Evolutionary conservation across 2,797 vertebrate genomes (phyloP).

Genomic region (Prionace glauca): DNA sequence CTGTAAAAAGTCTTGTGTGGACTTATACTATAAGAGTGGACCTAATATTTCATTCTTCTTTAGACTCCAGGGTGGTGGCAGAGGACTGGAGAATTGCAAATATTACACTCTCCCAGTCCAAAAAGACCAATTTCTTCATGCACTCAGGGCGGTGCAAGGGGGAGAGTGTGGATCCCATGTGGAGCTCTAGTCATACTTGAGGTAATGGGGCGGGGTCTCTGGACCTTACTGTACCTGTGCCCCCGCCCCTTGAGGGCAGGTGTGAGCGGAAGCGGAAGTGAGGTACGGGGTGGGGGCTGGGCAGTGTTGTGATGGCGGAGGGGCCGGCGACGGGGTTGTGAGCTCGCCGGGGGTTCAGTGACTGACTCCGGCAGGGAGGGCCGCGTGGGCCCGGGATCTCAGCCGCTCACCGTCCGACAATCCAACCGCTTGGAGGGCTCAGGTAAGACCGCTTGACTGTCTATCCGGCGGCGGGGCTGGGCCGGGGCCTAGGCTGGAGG

Average conservation of each 20-base stretch:
- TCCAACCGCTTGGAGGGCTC: background rate
- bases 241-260: background rate
- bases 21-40: no score
- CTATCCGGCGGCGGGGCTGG: background rate
- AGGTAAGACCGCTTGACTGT: background rate
- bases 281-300: background rate
- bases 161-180: no score
- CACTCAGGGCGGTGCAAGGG: no score
- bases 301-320: slow-evolving; percentile 17
- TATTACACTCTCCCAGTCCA: no score
- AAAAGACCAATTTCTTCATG: no score
- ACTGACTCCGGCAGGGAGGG: background rate
- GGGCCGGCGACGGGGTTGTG: background rate
- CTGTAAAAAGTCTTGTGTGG: no score
- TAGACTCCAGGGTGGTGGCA: no score
- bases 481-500: background rate
- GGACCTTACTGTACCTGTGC: background rate
- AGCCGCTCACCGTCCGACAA: background rate
- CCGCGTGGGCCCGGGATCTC: background rate
- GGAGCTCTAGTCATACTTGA: no score
- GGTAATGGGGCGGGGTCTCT: no score
- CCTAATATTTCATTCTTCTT: no score
- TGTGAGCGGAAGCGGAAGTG: slow-evolving; percentile 25
- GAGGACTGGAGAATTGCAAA: no score
- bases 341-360: background rate